Conservation (phyloP, 2,888 invertebrate genomes). For the Anthoptus insignis region DNA sequence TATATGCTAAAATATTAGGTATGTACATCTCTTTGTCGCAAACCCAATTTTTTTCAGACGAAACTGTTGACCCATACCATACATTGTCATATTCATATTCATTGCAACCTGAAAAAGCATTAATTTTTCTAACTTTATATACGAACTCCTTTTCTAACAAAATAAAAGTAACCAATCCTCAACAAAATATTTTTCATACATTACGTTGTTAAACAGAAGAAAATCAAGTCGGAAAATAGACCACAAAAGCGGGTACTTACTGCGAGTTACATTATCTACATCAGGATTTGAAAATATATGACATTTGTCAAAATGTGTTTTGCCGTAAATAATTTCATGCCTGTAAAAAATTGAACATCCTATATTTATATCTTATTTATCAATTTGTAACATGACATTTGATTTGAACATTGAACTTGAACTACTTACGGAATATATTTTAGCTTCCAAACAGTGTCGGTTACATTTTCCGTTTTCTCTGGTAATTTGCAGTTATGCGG, state of each 20-base stretch:
- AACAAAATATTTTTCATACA: too few relatives aligned
- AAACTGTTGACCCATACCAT: conserved; percentile 66
- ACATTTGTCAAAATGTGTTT: conserved; percentile 59
- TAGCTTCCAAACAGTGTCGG: conserved; percentile 65
- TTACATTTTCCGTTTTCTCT: conserved; percentile 61
- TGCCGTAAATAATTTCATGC: conserved; percentile 47
- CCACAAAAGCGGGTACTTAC: too few relatives aligned
- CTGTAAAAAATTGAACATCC: conserved; percentile 42
- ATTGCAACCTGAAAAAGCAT: conserved; percentile 53
- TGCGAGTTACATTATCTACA: conserved; percentile 53
- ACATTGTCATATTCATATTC: conserved; percentile 62
- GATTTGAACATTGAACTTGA: conserved; percentile 1
- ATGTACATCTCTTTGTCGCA: conserved; percentile 66
- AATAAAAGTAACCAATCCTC: too few relatives aligned
- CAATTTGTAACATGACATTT: background rate
- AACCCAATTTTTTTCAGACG: conserved; percentile 69
- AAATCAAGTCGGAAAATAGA: too few relatives aligned
- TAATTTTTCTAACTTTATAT: too few relatives aligned
- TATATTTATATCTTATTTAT: background rate
- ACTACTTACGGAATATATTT: conserved; percentile 65
- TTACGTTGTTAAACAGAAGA: too few relatives aligned
- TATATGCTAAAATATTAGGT: conserved; percentile 63
- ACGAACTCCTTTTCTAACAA: too few relatives aligned
- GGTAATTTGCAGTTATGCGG: conserved; percentile 77
- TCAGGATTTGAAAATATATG: conserved; percentile 54